Evolutionary conservation across 1,140 invertebrate species (phyloP).

Genomic region (Nasonia giraulti): DNA sequence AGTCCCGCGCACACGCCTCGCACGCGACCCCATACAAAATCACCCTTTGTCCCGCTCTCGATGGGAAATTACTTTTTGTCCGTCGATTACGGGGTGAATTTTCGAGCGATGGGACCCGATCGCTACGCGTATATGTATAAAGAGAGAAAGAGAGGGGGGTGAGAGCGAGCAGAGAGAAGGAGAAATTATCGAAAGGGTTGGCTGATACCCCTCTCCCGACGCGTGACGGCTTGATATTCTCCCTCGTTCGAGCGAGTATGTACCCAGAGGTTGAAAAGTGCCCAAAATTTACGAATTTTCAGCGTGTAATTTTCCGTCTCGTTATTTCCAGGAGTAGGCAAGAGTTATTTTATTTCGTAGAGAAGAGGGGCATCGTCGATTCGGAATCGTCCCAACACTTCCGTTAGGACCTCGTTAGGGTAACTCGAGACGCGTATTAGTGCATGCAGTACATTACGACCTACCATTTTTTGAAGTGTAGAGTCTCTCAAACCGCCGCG

Average conservation of each 20-base stretch:
- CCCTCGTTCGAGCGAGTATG: neutral
- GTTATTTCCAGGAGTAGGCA: neutral
- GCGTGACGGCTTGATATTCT: conserved; percentile 34
- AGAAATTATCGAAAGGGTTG: conserved; percentile 50
- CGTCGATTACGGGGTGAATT: conserved; percentile 72
- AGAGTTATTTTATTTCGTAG: neutral
- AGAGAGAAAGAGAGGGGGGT: neutral
- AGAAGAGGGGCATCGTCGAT: neutral
- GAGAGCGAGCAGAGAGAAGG: neutral
- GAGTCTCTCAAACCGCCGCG: neutral
- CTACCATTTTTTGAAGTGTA: neutral
- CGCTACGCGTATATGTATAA: conserved; percentile 51
- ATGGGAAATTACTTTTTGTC: conserved; percentile 75
- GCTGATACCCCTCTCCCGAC: conserved; percentile 47
- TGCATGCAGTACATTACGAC: neutral
- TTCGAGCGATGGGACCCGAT: conserved; percentile 69
- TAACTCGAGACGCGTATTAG: neutral
- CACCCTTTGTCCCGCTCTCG: conserved; percentile 72
- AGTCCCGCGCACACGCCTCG: conserved; percentile 47
- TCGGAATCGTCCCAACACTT: conserved; percentile 20
- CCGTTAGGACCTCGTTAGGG: conserved; percentile 28
- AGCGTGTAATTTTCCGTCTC: conserved; percentile 19
- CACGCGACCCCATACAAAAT: conserved; percentile 67
- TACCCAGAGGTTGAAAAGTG: conserved; percentile 3
- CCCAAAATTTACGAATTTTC: conserved; percentile 27